Evolutionary conservation across 2,113 vertebrate genomes (phyloP).

Genomic region (Thalassarche chlororhynchos): DNA sequence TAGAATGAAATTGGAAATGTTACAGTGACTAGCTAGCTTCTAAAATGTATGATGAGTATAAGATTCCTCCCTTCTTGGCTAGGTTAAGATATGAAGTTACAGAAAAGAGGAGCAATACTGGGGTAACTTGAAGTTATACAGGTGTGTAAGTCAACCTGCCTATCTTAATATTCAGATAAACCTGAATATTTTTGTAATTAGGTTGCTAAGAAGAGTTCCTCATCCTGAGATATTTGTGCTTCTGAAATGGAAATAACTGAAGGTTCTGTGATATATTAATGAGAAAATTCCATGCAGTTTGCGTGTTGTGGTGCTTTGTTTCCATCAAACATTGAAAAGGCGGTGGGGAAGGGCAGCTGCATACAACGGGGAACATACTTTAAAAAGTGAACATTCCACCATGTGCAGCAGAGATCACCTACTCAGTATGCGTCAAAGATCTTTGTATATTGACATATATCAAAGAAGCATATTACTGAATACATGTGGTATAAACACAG

Average conservation of each 20-base stretch:
- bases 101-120: not conserved
- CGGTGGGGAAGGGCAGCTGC: not conserved
- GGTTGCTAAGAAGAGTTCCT: not conserved
- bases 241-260: not conserved
- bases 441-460: not conserved
- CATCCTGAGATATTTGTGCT: not conserved
- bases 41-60: not conserved
- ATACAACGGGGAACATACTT: not conserved
- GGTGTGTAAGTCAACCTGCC: not conserved
- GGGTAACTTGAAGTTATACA: not conserved
- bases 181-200: not conserved
- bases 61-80: not conserved
- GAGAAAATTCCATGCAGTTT: not conserved
- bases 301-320: not conserved
- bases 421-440: not conserved
- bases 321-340: not conserved
- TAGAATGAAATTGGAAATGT: not conserved
- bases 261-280: not conserved
- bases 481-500: not conserved
- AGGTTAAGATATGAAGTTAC: not conserved
- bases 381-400: not conserved
- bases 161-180: not conserved
- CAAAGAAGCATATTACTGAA: not conserved
- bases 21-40: not conserved
- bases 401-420: accelerated